Conservation (phyloP, 1,140 invertebrate species). For the Trigoniulus corallinus region DNA sequence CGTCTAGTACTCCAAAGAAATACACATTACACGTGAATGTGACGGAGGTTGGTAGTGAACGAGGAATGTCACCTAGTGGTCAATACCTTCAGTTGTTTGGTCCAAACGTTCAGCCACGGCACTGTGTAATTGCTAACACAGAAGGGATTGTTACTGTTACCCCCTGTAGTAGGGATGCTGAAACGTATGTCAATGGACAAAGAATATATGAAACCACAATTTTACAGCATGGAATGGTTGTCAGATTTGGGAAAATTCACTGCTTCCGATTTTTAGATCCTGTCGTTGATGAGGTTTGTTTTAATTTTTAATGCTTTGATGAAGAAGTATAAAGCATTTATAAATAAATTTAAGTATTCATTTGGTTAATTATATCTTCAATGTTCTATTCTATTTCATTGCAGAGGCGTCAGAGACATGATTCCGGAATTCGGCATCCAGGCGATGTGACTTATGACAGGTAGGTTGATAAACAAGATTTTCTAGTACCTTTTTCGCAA, state of each 20-base stretch:
- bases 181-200: constrained; percentile 84
- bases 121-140: constrained; percentile 81
- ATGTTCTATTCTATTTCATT: constrained; percentile 1
- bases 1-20: constrained; percentile 32
- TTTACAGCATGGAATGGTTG: constrained; percentile 65
- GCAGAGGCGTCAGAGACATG: constrained; percentile 10
- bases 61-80: constrained; percentile 27
- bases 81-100: constrained; percentile 36
- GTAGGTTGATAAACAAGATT: too few relatives aligned
- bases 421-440: constrained; percentile 2
- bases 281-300: constrained; percentile 59
- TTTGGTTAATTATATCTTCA: too few relatives aligned
- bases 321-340: background rate
- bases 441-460: background rate
- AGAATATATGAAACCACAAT: constrained; percentile 83
- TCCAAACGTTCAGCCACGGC: constrained; percentile 70
- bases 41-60: constrained; percentile 52
- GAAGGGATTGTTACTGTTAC: constrained; percentile 84
- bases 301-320: background rate
- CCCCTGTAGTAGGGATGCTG: constrained; percentile 77
- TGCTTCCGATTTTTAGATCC: constrained; percentile 89
- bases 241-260: constrained; percentile 75
- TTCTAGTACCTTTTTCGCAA: too few relatives aligned
- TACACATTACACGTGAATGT: constrained; percentile 47
- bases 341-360: too few relatives aligned